Base-by-base conservation (phyloP, 2,888 invertebrate genomes). In the Itoplectis maculator region DNA sequence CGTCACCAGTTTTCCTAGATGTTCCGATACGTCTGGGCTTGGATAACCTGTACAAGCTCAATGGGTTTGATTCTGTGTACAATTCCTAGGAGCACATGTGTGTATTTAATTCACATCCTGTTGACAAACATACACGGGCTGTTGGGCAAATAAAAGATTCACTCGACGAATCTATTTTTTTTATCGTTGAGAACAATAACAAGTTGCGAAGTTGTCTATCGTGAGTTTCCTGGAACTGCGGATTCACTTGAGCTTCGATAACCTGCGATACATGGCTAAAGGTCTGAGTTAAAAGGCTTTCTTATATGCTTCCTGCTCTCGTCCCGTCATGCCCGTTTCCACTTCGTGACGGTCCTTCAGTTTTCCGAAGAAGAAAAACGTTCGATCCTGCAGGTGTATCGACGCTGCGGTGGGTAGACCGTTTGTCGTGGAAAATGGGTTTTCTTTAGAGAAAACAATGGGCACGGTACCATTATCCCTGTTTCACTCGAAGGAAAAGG, bases 361-460 rank as follows among this genome's bases (percentile, higher is more conserved):
- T 72, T 79, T 23, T 56, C 29, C n/a, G 80, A 56, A 59, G 54
- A 20, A 56, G 54, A 61, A 66, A 63, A 35, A 74, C 29, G 29
- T 79, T 76, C 80, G 80, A 82, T 81, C 72, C 65, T 40, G 65
- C 76, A 83, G 85, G 81, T 83, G 83, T 76, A 85, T 79, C 74
- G 68, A 63, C 61, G 47, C 74, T 69, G 40, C 61, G 40, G 65
- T n/a, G 54, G 49, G 59, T 40, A 70, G 3, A 0, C 3, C 69
- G 59, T 68, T 69, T 11, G 68, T 79, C 54, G 79, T 69, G 66
- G 81, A 77, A 83, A 84, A 84, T 83, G 82, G 69, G 69, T 72
- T 83, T 82, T 79, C 81, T 82, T 83, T 75, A 72, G 72, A 77
- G 82, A 83, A 84, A 85, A 85, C 85, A 86, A 86, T 84, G 59